These are phyloP conservation scores for Philotrypesis tridentata DNA, from an alignment of 1,140 invertebrate genomes.

Conservation along the genomic window DNA sequence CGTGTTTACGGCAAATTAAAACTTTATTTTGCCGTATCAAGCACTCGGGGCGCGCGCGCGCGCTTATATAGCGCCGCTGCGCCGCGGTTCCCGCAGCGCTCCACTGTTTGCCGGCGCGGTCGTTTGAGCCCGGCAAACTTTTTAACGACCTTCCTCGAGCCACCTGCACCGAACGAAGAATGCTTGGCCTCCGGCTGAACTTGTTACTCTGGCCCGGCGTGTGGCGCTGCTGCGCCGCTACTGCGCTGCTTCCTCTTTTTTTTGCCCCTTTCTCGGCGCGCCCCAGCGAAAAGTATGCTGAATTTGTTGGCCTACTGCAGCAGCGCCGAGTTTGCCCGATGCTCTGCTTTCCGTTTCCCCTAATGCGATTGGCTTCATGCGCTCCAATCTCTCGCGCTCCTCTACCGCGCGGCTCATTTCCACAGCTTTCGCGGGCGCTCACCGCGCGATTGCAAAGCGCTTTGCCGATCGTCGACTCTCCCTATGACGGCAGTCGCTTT, in stretches of 20 bases:
- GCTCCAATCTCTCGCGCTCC: no score
- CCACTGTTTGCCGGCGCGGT: not conserved
- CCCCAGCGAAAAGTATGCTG: not conserved
- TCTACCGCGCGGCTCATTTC: no score
- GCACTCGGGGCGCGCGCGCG: not conserved
- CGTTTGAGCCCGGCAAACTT: constrained; percentile 4
- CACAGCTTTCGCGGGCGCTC: no score
- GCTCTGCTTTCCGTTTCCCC: no score
- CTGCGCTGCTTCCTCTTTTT: no score
- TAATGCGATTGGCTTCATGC: no score
- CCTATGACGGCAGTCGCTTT: no score
- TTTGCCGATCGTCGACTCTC: no score
- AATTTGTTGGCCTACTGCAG: not conserved
- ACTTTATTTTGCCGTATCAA: constrained; percentile 24
- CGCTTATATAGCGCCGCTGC: not conserved
- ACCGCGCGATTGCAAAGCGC: no score
- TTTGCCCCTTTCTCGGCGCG: no score
- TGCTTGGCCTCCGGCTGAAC: not conserved
- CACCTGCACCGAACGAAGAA: not conserved
- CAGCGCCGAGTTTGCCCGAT: no score
- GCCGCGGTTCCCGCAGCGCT: not conserved
- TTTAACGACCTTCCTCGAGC: constrained; percentile 13
- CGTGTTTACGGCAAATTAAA: constrained; percentile 29
- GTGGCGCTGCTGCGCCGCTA: not conserved
- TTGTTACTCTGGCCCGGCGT: not conserved